Base-by-base conservation (phyloP, 2,797 vertebrate species). In the Neosalanx taihuensis region DNA sequence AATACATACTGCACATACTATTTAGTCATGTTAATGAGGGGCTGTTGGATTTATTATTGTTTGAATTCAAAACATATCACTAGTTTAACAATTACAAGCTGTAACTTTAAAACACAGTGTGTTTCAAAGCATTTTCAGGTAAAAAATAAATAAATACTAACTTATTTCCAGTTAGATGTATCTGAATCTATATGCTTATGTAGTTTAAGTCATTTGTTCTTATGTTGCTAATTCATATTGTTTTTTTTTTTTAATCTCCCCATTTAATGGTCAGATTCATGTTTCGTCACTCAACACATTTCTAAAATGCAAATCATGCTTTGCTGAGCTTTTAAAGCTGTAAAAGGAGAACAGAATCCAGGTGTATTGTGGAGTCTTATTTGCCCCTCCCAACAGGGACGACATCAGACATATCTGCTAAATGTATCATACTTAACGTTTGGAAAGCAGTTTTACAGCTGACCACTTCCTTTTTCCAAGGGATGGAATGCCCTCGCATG, bases 401-500 rank as follows among this genome's bases (percentile, higher is more conserved):
- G n/a, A 72, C 75, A 76, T 74, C 53, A 78, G 71, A 77, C 74
- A 49, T 60, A 69, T 77, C 75, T 78, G 79, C 70, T 69, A 76
- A 84, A 87, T 75, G 67, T 51, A 74, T 84, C 83, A 80, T 67
- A 64, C 69, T 78, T 71, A 67, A 76, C 65, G 69, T 77, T 74
- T 76, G 72, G 70, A 80, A 72, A 72, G 51, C 63, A 69, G 65
- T 73, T 70, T 78, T 72, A 73, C 61, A 78, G 80, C 80, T 60
- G 71, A 83, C 59, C 72, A 63, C 75, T 71, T 84, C 71, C 73
- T n/a, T 57, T 81, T 68, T 77, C 74, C 66, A 72, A 66, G 23
- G 72, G 60, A 65, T 70, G 70, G 70, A 78, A 76, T 59, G 57
- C 31, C 70, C 35, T 72, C 9, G 29, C 37, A 72, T 65, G 37